These are phyloP conservation scores for Jaculus jaculus DNA, from an alignment of 2,113 vertebrate species.

Conservation along the genomic window DNA sequence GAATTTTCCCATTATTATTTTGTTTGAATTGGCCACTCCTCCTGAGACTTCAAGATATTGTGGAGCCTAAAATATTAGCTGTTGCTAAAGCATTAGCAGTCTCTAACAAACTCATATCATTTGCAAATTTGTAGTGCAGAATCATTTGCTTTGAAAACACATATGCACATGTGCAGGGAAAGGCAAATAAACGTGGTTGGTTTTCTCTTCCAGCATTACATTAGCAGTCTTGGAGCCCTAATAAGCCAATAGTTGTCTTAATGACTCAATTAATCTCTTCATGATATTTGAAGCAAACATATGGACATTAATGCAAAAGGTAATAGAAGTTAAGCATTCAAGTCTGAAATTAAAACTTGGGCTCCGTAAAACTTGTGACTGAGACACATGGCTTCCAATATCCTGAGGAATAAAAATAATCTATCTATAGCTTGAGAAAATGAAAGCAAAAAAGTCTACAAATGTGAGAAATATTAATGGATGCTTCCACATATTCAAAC, in stretches of 20 bases:
- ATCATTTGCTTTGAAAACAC: slow-evolving; percentile 64
- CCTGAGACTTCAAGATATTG: neutral
- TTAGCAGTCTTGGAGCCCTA: slow-evolving; percentile 38
- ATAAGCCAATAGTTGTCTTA: slow-evolving; percentile 62
- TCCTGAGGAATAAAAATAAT: slow-evolving; percentile 34
- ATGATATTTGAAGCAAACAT: slow-evolving; percentile 57
- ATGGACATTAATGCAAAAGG: slow-evolving; percentile 35
- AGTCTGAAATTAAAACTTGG: slow-evolving; percentile 61
- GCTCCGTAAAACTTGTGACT: slow-evolving; percentile 14
- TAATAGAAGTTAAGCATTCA: slow-evolving; percentile 51
- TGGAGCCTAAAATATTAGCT: neutral
- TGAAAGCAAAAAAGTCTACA: neutral
- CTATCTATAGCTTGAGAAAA: slow-evolving; percentile 26
- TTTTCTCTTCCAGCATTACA: slow-evolving; percentile 47
- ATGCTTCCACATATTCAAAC: slow-evolving; percentile 5
- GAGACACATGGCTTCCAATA: neutral
- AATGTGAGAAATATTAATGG: neutral
- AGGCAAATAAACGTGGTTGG: slow-evolving; percentile 53
- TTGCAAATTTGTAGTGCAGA: slow-evolving; percentile 57
- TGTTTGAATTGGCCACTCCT: neutral
- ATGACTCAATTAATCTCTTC: slow-evolving; percentile 67
- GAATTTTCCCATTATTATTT: neutral
- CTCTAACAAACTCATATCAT: neutral
- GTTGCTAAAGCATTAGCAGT: slow-evolving; percentile 18
- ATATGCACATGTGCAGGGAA: slow-evolving; percentile 26